phyloP scores from a whole-genome alignment of 2,797 vertebrate species.

The Poeciliopsis presidionis region DNA sequence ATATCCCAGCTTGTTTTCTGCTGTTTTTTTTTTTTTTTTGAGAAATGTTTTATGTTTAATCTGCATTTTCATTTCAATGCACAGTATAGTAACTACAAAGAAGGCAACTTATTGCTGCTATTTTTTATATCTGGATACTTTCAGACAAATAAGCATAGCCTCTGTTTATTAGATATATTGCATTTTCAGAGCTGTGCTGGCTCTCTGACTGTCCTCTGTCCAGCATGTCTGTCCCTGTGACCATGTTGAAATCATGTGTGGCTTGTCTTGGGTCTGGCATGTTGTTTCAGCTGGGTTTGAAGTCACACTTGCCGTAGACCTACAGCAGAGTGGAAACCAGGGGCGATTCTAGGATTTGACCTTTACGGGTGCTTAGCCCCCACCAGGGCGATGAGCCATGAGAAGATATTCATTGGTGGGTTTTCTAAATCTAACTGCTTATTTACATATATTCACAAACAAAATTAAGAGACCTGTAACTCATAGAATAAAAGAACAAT shows the following conservation, averaged over 20 bases:
- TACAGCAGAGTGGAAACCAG: constrained; percentile 19
- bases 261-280: constrained; percentile 46
- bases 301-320: constrained; percentile 17
- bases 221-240: constrained; percentile 34
- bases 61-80: neutral
- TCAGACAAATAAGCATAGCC: constrained; percentile 1
- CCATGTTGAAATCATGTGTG: constrained; percentile 54
- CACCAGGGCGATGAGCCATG: no score
- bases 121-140: constrained; percentile 15
- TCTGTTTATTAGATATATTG: constrained; percentile 16
- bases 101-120: neutral
- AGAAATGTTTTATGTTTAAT: neutral
- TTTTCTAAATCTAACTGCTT: no score
- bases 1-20: neutral
- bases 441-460: no score
- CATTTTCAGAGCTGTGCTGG: constrained; percentile 18
- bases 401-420: no score
- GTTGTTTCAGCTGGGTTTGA: constrained; percentile 41
- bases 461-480: no score
- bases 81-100: neutral
- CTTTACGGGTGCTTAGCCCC: no score
- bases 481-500: no score
- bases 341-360: no score
- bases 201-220: constrained; percentile 33
- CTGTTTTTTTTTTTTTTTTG: neutral